Conservation (phyloP, 2,113 vertebrate species). For the Sminthopsis crassicaudata region DNA sequence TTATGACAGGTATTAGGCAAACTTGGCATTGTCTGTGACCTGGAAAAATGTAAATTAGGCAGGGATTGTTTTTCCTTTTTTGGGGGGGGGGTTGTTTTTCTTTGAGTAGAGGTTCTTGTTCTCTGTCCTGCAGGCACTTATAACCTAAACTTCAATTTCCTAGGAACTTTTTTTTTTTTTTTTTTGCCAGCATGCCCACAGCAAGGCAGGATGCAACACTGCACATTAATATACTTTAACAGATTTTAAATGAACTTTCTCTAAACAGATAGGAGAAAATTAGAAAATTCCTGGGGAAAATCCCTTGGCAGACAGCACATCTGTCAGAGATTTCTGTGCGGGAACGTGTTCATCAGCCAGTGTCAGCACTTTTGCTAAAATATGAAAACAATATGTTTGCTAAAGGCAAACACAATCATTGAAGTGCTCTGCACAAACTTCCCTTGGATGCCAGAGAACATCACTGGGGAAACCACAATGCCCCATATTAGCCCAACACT, state of each 20-base stretch:
- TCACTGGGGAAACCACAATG: constrained; percentile 62
- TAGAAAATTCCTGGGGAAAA: constrained; percentile 69
- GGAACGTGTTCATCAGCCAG: constrained; percentile 65
- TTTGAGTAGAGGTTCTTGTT: neutral
- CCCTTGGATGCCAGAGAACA: constrained; percentile 63
- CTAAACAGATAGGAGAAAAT: constrained; percentile 68
- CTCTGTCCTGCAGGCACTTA: neutral
- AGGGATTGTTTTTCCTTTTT: neutral
- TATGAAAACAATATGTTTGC: constrained; percentile 76
- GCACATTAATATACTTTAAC: constrained; percentile 52
- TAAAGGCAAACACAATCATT: constrained; percentile 74
- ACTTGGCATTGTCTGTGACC: neutral
- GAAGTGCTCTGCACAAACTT: constrained; percentile 62
- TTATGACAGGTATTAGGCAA: neutral
- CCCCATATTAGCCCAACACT: constrained; percentile 62
- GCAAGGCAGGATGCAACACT: neutral
- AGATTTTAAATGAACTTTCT: constrained; percentile 76
- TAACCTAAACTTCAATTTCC: neutral
- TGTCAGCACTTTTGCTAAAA: constrained; percentile 71
- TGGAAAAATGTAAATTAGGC: neutral
- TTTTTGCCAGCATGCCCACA: constrained; percentile 19
- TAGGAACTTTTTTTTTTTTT: neutral
- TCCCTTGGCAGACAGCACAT: constrained; percentile 65
- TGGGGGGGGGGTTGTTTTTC: neutral
- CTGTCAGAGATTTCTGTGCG: constrained; percentile 62